Base-by-base conservation (phyloP, 53 echinoderm and acorn worm genomes). In the Hippasteria phrygiana region DNA sequence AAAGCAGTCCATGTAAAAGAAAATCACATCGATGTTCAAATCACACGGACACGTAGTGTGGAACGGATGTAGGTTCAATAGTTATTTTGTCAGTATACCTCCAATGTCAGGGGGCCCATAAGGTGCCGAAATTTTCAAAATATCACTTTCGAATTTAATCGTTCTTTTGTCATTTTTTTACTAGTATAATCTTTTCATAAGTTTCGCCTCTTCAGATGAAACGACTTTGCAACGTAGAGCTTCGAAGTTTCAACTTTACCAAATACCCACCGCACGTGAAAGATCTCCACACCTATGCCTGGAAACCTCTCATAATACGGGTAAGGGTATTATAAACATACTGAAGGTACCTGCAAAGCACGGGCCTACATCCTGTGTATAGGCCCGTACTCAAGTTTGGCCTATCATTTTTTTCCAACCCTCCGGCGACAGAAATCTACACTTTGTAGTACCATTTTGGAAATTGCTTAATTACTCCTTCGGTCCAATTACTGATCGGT, bases 171-270 rank as follows among this genome's bases (percentile, higher is more conserved):
- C 34, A 1, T 29, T 48, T 26, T 4, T 48, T 9, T 32, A 8
- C n/a, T 38, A 4, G 28, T 1, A 5, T 10, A 14, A 31, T 14
- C 14, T 48, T 28, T 16, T 31, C 42, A 51, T 54, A 20, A 18
- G n/a, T n/a, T n/a, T n/a, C n/a, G 46, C 11, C n/a, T n/a, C n/a
- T 20, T 54, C 54, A 54, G 78, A 59, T 55, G 5, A 46, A 55
- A 56, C 26, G 78, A 13, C 34, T 78, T 28, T 78, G 78, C 59
- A 78, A 78, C 40, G 78, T 78, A 22, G 53, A 77, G 28, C 77
- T 78, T 34, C 78, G 78, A 26, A 55, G 35, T 1, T 78, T 78
- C 78, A 14, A 78, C 78, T 56, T 55, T 39, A 20, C 59, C 38
- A 55, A 56, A 36, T 56, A 59, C 37, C 78, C 78, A 2, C 14